Evolutionary conservation across 1,140 invertebrate genomes (phyloP), one percentile per base, ranked within the genome.

Genomic region (Meloidogyne chitwoodi): DNA sequence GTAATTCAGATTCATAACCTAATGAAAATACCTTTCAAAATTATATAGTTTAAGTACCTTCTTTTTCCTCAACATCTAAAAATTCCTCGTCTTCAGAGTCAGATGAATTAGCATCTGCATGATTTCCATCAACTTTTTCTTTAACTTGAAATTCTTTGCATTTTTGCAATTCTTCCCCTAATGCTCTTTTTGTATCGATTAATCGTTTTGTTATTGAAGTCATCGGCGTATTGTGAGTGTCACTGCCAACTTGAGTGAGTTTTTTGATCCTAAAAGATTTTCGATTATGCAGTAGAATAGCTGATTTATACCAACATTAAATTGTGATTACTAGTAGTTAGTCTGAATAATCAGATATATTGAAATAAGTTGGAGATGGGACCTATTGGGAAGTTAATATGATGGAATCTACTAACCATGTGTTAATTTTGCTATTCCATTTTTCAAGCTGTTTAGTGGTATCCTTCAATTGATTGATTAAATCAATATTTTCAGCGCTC

Each of bases 21-120:
- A 63, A 29, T 75, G 19, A 5, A 76, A 19, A 24, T 12, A 2
- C 10, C 2, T 6, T 22, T 16, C 22, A 19, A 12, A 70, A 38
- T 38, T 16, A 8, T 24, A 22, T 41, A 24, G 24, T 38, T 14
- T 48, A 29, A 16, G 72, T 19, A 78, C 81, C 79, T 31, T 80
- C 81, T 63, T 83, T 83, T 56, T 81, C 81, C 26, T 79, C 76
- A 22, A 81, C 81, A 74, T 81, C 80, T 29, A 80, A 24, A 65
- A 81, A 83, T 16, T 83, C 79, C 14, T 56, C 77, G 16, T 79
- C 44, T 26, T 77, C 75, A 26, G 34, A 64, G n/a, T 82, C 83
- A 8, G 24, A 16, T 0, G 38, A 67, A 10, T 22, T 38, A 16
- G 56, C 31, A 56, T 77, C 38, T 0, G 19, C 44, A 14, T 74